phyloP scores from a whole-genome alignment of 2,113 vertebrate genomes.

The Gnathonemus longibarbis region DNA sequence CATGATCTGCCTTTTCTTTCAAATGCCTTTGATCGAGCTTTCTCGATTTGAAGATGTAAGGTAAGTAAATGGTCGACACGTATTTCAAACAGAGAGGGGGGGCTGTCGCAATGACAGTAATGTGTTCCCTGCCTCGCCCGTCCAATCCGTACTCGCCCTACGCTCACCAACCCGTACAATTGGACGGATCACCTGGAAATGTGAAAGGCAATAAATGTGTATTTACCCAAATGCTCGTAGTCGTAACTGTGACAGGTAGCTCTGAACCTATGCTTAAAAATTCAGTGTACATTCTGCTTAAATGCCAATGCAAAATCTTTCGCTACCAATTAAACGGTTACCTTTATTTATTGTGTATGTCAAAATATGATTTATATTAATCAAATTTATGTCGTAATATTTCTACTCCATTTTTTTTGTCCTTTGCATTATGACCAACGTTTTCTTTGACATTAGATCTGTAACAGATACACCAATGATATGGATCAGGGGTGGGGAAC shows the following conservation, averaged over 20 bases:
- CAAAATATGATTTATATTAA: neutral
- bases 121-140: neutral
- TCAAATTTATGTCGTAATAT: neutral
- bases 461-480: neutral
- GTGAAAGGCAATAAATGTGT: neutral
- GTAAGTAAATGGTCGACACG: neutral
- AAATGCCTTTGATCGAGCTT: neutral
- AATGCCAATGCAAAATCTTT: neutral
- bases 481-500: neutral
- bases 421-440: neutral
- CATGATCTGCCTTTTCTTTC: neutral
- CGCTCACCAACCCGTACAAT: neutral
- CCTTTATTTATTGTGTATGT: neutral
- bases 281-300: neutral
- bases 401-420: too few species aligned
- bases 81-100: neutral
- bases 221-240: neutral
- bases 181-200: neutral
- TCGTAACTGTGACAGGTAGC: neutral
- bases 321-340: too few species aligned
- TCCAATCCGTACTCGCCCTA: neutral
- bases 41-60: neutral
- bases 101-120: neutral
- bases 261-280: neutral
- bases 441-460: neutral